Evolutionary conservation across 2,888 invertebrate genomes (phyloP).

Genomic region (Melipona beecheii): DNA sequence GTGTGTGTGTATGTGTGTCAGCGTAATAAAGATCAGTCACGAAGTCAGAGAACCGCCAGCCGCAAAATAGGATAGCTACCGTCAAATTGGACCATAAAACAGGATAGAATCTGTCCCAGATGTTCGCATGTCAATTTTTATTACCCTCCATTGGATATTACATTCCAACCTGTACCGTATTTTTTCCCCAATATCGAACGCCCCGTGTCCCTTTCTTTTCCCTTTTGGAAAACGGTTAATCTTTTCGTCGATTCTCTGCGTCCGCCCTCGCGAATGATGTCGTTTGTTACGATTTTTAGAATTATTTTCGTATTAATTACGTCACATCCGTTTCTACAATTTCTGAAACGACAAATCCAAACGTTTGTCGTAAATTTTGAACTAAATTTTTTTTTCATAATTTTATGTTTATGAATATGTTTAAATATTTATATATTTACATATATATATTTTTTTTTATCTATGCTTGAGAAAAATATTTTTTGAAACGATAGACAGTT

Average conservation of each 20-base stretch:
- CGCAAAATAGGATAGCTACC: slow-evolving; percentile 34
- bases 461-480: too few species aligned
- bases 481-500: too few species aligned
- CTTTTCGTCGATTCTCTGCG: not conserved
- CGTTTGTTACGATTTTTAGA: too few species aligned
- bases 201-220: not conserved
- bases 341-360: too few species aligned
- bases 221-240: not conserved
- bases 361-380: too few species aligned
- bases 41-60: slow-evolving; percentile 50
- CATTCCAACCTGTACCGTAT: not conserved
- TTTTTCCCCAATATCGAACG: not conserved
- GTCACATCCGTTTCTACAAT: too few species aligned
- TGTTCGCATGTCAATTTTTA: slow-evolving; percentile 49
- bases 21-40: slow-evolving; percentile 46
- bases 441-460: too few species aligned
- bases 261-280: not conserved
- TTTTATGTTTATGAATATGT: too few species aligned
- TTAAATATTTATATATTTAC: too few species aligned
- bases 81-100: slow-evolving; percentile 53
- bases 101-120: slow-evolving; percentile 39
- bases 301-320: too few species aligned
- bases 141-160: slow-evolving; percentile 34
- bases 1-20: slow-evolving; percentile 31
- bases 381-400: too few species aligned